Base-by-base conservation (phyloP, 2,113 vertebrate species). In the Xyrauchen texanus region DNA sequence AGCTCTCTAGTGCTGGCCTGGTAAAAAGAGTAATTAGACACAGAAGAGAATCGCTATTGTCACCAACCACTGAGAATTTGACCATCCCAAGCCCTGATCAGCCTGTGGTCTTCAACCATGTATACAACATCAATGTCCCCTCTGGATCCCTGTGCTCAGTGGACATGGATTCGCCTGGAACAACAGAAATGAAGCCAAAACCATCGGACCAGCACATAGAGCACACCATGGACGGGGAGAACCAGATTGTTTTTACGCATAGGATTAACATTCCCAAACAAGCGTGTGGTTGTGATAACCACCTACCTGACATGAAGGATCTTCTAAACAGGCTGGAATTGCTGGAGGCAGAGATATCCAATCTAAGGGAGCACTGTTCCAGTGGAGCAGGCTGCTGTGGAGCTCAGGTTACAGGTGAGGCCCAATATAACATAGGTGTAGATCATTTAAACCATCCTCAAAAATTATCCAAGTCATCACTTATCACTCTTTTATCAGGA, bases 81-180 rank as follows among this genome's bases (percentile, higher is more conserved):
- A 95, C 96, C 34, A 84, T 98, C 49, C 95, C 96, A 0, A 91
- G 95, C 72, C 95, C 96, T 0, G 96, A 91, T 51, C 95, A 98
- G 81, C 96, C 98, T 0, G 95, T 99, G 4, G 94, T 99, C 76
- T 99, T 99, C 73, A 99, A 98, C 89, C 98, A 99, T 0, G 91
- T 99, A 84, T 99, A 99, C 91, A 99, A 99, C 88, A 98, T 99
- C 85, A 99, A 98, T 6, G 89, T 99, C 16, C 98, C 98, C 0
- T 62, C 94, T 51, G 93, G 95, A 0, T 95, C 96, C 6, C 92
- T 96, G 67, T 99, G 98, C 86, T 95, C 96, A 0, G 96, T 99
- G 83, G 96, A 99, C 85, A 91, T 99, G 47, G 96, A 98, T 66
- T 85, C 95, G 0, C 89, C 93, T 0, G 93, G 92, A 0, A 92